phyloP scores from a whole-genome alignment of 1,140 invertebrate species.

The Saccostrea echinata region DNA sequence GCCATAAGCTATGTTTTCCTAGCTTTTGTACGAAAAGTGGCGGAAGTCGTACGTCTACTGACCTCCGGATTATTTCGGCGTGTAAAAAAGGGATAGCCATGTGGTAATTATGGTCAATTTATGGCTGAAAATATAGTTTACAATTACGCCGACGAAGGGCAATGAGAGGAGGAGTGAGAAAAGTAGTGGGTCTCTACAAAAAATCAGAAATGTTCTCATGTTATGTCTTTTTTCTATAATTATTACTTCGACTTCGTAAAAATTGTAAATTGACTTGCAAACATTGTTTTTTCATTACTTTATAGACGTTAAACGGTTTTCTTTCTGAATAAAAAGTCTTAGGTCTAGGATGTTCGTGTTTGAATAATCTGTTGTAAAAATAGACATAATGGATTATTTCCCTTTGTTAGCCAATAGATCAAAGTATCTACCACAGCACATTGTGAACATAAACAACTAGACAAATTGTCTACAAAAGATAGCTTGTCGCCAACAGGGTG shows the following conservation, averaged over 20 bases:
- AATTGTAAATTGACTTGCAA: too few species aligned
- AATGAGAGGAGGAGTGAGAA: background rate
- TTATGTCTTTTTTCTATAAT: too few species aligned
- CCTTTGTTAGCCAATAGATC: conserved; percentile 17
- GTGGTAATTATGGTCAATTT: background rate
- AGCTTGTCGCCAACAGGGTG: background rate
- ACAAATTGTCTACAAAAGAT: background rate
- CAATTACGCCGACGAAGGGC: background rate
- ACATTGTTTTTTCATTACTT: too few species aligned
- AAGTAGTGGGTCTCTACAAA: background rate
- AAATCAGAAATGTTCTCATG: too few species aligned
- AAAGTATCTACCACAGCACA: background rate
- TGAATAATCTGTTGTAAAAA: background rate
- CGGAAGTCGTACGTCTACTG: conserved; percentile 17
- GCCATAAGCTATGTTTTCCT: background rate
- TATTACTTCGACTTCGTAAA: too few species aligned
- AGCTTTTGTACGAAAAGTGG: background rate
- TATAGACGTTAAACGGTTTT: too few species aligned
- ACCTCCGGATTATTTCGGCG: background rate
- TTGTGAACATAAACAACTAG: background rate
- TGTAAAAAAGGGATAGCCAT: background rate
- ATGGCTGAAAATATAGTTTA: background rate
- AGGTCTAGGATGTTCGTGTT: background rate
- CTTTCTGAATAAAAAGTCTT: background rate
- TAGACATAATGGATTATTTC: conserved; percentile 20